Percentiles rank a stretch among this genome's conserved stretches.
These are phyloP conservation scores for Epicauta chinensis DNA, from an alignment of 1,140 invertebrate species.

Conservation along the genomic window DNA sequence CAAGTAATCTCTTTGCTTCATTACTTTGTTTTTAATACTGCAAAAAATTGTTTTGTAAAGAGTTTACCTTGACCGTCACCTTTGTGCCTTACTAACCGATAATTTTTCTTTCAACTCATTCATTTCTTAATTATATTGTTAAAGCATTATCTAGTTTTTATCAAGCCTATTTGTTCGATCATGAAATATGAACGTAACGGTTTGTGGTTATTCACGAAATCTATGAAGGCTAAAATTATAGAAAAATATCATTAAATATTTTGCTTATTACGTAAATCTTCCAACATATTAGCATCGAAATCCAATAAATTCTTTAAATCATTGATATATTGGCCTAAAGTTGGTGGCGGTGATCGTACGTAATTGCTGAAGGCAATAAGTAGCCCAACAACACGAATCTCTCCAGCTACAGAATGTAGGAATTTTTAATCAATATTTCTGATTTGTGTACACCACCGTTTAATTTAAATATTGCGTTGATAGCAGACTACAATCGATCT, in stretches of 20 bases:
- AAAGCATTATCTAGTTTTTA: too few relatives aligned
- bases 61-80: too few relatives aligned
- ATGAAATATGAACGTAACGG: too few relatives aligned
- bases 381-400: slow-evolving; percentile 76
- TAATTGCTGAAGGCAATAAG: slow-evolving; percentile 77
- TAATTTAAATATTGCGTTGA: slow-evolving; percentile 89
- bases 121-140: too few relatives aligned
- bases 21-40: too few relatives aligned
- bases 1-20: too few relatives aligned
- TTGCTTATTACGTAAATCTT: slow-evolving; percentile 46
- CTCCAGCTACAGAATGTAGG: slow-evolving; percentile 62
- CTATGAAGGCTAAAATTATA: background rate
- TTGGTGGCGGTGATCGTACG: slow-evolving; percentile 69
- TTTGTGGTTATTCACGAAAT: background rate
- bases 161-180: too few relatives aligned
- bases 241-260: slow-evolving; percentile 48
- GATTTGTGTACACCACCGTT: slow-evolving; percentile 83
- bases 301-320: slow-evolving; percentile 63
- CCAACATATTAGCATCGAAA: slow-evolving; percentile 58
- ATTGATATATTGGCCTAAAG: slow-evolving; percentile 80
- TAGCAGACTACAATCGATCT: slow-evolving; percentile 90
- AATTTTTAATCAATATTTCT: slow-evolving; percentile 64
- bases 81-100: too few relatives aligned
- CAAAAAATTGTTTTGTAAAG: too few relatives aligned
- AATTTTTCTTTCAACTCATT: too few relatives aligned